Percentiles rank a stretch among this genome's conserved stretches.
phyloP scores from a whole-genome alignment of 2,113 vertebrate species.

The Antechinus flavipes region DNA sequence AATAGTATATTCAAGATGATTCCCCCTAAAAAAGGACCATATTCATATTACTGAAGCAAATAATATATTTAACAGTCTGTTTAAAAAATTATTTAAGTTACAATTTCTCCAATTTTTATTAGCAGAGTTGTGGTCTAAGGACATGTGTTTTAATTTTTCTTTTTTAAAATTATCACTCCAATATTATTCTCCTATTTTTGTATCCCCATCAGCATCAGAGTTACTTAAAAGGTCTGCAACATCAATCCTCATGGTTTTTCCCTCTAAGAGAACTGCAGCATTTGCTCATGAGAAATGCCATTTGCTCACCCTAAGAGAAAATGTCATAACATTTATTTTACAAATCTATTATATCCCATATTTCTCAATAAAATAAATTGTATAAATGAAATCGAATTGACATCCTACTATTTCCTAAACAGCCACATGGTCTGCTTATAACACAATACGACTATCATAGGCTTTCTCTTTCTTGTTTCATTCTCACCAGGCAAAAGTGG shows the following conservation, averaged over 20 bases:
- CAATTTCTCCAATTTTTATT: neutral
- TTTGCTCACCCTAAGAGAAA: slow-evolving; percentile 59
- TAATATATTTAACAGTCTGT: neutral
- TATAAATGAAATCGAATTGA: slow-evolving; percentile 86
- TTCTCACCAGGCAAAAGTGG: slow-evolving; percentile 60
- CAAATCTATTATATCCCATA: slow-evolving; percentile 84
- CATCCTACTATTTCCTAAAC: slow-evolving; percentile 83
- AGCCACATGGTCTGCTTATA: slow-evolving; percentile 59
- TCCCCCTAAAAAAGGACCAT: slow-evolving; percentile 20
- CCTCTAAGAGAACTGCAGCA: slow-evolving; percentile 34
- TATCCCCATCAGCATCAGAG: slow-evolving; percentile 39
- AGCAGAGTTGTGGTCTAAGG: slow-evolving; percentile 37
- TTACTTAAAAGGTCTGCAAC: slow-evolving; percentile 50
- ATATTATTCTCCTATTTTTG: slow-evolving; percentile 31
- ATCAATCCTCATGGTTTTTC: slow-evolving; percentile 54
- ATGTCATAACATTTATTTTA: slow-evolving; percentile 83
- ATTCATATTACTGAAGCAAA: slow-evolving; percentile 29
- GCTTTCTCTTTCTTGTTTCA: slow-evolving; percentile 77
- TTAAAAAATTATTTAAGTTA: slow-evolving; percentile 44
- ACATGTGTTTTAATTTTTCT: slow-evolving; percentile 13
- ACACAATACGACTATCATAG: slow-evolving; percentile 63
- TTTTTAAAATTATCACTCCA: neutral
- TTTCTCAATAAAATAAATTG: slow-evolving; percentile 88
- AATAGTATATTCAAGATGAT: slow-evolving; percentile 44
- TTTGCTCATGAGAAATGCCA: slow-evolving; percentile 74